A percentile compares a stretch with the other conserved stretches of the same genome.
Evolutionary conservation across 2,888 invertebrate species (phyloP).

Genomic region (Oscheius myriophilus): DNA sequence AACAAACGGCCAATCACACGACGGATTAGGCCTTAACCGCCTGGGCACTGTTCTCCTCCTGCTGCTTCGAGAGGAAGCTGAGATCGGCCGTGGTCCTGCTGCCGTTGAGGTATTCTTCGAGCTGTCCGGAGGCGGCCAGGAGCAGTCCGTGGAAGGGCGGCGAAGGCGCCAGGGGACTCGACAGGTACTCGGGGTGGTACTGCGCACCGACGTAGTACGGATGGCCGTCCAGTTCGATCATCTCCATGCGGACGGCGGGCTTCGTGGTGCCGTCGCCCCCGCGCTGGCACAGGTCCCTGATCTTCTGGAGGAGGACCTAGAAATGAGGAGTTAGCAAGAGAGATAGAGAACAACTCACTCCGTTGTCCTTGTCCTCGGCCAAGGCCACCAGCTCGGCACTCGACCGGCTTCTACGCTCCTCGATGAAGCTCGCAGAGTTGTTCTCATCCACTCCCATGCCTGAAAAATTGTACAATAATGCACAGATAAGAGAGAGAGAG

Average conservation of each 20-base stretch:
- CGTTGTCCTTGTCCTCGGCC: conserved; percentile 43
- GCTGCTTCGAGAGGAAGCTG: too few species aligned
- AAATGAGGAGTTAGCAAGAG: too few species aligned
- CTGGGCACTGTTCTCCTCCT: too few species aligned
- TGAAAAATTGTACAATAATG: neutral
- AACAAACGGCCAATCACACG: too few species aligned
- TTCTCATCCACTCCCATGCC: conserved; percentile 77
- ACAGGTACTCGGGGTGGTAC: conserved; percentile 92
- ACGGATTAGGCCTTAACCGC: too few species aligned
- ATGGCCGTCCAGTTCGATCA: conserved; percentile 85
- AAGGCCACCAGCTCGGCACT: conserved; percentile 53
- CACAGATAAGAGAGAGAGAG: neutral
- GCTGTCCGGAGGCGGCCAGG: conserved; percentile 85
- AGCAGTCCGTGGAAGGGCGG: conserved; percentile 94
- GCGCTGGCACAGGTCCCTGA: conserved; percentile 59
- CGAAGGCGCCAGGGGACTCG: conserved; percentile 81
- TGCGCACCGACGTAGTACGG: conserved; percentile 94
- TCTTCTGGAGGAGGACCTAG: conserved; percentile 49
- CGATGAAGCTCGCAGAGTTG: conserved; percentile 37
- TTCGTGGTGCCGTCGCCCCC: conserved; percentile 61
- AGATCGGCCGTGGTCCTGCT: too few species aligned
- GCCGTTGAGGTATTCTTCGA: conserved; percentile 30
- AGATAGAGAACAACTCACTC: too few species aligned
- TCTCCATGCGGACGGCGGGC: conserved; percentile 85
- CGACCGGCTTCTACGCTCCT: conserved; percentile 53